These are phyloP conservation scores for Catajapyx aquilonaris DNA, from an alignment of 1,140 invertebrate species.

Conservation along the genomic window DNA sequence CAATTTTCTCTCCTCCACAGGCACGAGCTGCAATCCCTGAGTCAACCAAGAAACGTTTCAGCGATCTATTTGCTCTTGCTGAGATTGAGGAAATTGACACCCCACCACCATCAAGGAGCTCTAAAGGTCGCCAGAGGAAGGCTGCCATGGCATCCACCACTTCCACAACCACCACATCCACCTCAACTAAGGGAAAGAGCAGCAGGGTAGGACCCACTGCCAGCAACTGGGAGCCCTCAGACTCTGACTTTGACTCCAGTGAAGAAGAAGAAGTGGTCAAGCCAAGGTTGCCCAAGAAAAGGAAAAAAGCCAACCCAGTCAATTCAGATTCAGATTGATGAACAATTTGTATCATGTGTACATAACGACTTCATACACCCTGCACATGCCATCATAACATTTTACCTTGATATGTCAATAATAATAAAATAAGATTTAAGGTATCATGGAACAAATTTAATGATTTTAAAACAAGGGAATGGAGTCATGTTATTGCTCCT, in stretches of 20 bases:
- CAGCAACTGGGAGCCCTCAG: slow-evolving; percentile 12
- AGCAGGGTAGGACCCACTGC: too few species aligned
- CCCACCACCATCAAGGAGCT: slow-evolving; percentile 16
- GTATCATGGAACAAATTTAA: too few species aligned
- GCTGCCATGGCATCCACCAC: slow-evolving; percentile 26
- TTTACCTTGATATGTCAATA: too few species aligned
- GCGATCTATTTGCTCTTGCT: slow-evolving; percentile 72
- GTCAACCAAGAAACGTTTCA: slow-evolving; percentile 76
- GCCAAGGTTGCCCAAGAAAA: slow-evolving; percentile 61
- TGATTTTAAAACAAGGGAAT: too few species aligned
- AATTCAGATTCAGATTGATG: slow-evolving; percentile 73
- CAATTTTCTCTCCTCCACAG: too few species aligned
- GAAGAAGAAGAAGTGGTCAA: slow-evolving; percentile 68
- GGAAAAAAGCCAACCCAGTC: slow-evolving; percentile 49
- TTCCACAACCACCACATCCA: slow-evolving; percentile 9
- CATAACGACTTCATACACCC: too few species aligned
- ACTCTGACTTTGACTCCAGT: slow-evolving; percentile 23
- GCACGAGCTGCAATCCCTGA: too few species aligned
- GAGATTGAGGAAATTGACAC: slow-evolving; percentile 54
- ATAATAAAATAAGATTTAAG: too few species aligned
- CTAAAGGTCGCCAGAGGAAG: slow-evolving; percentile 13
- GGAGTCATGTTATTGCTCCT: too few species aligned
- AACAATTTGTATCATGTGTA: too few species aligned
- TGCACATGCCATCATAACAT: too few species aligned
- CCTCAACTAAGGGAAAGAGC: background rate